Evolutionary conservation across 1,140 invertebrate species (phyloP), one percentile per base, ranked within the genome.

Genomic region (Drosophila rhopaloa): DNA sequence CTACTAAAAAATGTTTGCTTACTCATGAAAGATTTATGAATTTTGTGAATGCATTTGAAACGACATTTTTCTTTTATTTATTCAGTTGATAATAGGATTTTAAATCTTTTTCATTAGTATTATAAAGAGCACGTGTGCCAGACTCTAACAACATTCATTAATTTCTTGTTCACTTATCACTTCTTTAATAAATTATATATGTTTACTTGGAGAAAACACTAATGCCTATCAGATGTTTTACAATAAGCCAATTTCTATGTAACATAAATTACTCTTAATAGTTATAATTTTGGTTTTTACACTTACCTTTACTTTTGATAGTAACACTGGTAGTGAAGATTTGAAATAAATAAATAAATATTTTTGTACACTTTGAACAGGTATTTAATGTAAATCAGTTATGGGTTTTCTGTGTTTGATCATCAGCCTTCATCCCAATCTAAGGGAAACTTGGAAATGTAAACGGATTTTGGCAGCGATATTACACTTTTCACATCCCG

Each of bases 401-500:
- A 7, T 32, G 8, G 29, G 8, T 32, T 32, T 32, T 32, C 2
- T 6, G 29, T 32, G 1, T 32, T 7, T 32, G 14, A 32, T 38
- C 13, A 16, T 51, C 24, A 5, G 14, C 4, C 1, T 41, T 66
- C 61, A 76, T 48, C 76, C 57, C 46, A 73, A 48, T 73, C 50
- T 66, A 10, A 84, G 43, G 35, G 65, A 71, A 35, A 63, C 63
- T 72, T 67, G 66, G 60, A 76, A 83, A 54, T 68, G 27, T 48
- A 68, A 24, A 16, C 44, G 11, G 14, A 27, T 53, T n/a, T 16
- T 51, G 4, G 41, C 7, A 27, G 16, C 8, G 14, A 38, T 32
- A 10, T 58, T 59, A 38, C 51, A 58, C 61, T 79, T 65, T 24
- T 82, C 71, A 83, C 79, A 86, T 88, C 48, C 67, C 76, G 71